phyloP scores from a whole-genome alignment of 2,888 invertebrate species.

The Meliscaeva auricollis region DNA sequence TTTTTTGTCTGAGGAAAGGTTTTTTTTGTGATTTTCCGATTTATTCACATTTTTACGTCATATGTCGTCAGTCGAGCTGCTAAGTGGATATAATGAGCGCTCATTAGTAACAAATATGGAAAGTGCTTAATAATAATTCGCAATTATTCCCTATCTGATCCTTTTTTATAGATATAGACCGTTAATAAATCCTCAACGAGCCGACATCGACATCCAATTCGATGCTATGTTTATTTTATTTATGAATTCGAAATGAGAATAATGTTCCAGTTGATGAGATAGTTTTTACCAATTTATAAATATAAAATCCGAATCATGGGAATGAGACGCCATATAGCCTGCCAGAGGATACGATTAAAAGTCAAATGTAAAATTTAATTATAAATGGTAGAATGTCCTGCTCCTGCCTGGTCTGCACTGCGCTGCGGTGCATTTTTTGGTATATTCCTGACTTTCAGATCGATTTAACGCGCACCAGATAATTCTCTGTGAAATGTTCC shows the following conservation, averaged over 20 bases:
- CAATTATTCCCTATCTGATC: conserved; percentile 74
- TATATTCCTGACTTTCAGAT: conserved; percentile 25
- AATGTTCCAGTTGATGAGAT: conserved; percentile 74
- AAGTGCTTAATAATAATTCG: conserved; percentile 75
- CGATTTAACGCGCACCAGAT: conserved; percentile 52
- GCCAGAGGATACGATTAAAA: conserved; percentile 42
- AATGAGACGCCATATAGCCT: neutral
- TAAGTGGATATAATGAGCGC: conserved; percentile 75
- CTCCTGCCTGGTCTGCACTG: neutral
- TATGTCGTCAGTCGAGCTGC: conserved; percentile 76
- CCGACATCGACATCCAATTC: neutral
- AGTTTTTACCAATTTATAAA: conserved; percentile 55
- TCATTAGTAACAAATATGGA: conserved; percentile 76
- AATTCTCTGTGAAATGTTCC: conserved; percentile 26
- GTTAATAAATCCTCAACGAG: neutral
- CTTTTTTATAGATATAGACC: conserved; percentile 44
- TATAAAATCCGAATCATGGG: neutral
- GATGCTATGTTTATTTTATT: conserved; percentile 56
- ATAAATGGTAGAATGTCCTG: conserved; percentile 27
- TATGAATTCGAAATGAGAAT: conserved; percentile 71
- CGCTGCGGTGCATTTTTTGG: neutral
- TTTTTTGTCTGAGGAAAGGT: conserved; percentile 18
- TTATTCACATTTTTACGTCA: conserved; percentile 70
- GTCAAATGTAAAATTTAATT: conserved; percentile 65
- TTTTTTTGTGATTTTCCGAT: conserved; percentile 60